Base-by-base conservation (phyloP, 2,113 vertebrate genomes). In the Asarcornis scutulata region DNA sequence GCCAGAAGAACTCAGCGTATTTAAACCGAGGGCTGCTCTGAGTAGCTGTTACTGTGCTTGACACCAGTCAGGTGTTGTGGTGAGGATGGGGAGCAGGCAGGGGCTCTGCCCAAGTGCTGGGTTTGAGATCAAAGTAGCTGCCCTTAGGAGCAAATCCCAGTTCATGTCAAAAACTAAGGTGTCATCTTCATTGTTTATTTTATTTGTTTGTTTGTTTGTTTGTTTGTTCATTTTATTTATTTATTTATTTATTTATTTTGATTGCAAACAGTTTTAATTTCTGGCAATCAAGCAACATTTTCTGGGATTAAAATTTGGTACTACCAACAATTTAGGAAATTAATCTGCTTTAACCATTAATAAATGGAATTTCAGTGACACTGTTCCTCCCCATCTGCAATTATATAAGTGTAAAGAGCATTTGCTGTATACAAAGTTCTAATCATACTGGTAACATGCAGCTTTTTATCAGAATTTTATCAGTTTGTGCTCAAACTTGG, bases 1-100 rank as follows among this genome's bases (percentile, higher is more conserved):
- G 27, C 4, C 36, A 81, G 59, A 56, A 67, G 60, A 81, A 22
- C n/a, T 66, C 4, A 1, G 3, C 0, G 0, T n/a, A 17, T 67
- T 82, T 82, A 62, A 71, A 15, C 56, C 12, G 25, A 5, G 10
- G 44, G 16, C 21, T 91, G 12, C 29, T 63, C n/a, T 32, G 26
- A 75, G 52, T 20, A 67, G 16, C 32, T 82, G 15, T 56, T 74
- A 8, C n/a, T 67, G n/a, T 21, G 15, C 42, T 79, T 46, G 46
- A 40, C 27, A n/a, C 55, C 52, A 48, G 79, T 50, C 40, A 55
- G 71, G 21, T 31, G 23, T 31, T 25, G 34, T 53, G 25, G 31
- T 38, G 32, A 32, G 38, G 29, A 68, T 18, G 16, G 48, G 52
- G 52, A 78, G 36, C 26, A 64, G 67, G 11, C 7, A 76, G 62